These are phyloP conservation scores for Dunckerocampus dactyliophorus DNA, from an alignment of 2,113 vertebrate species.

Conservation along the genomic window DNA sequence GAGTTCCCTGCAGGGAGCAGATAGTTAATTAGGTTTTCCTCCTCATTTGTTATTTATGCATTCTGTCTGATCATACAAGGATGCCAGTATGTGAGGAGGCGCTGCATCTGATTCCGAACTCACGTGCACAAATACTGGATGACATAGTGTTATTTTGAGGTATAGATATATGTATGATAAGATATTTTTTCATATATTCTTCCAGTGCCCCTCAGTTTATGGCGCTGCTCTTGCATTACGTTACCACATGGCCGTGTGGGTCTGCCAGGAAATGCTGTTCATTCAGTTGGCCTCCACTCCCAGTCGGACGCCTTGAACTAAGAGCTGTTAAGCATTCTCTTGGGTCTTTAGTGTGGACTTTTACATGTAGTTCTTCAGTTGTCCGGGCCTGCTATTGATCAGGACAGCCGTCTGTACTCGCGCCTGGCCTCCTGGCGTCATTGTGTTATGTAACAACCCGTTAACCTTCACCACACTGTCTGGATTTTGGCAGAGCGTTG, in stretches of 20 bases:
- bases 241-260: constrained; percentile 7
- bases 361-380: constrained; percentile 19
- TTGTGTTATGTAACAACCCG: background rate
- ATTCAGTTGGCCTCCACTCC: constrained; percentile 27
- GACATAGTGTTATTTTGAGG: background rate
- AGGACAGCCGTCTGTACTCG: constrained; percentile 17
- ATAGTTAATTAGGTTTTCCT: constrained; percentile 50
- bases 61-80: constrained; percentile 54
- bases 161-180: no score
- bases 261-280: constrained; percentile 12
- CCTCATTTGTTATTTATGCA: constrained; percentile 61
- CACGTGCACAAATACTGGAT: constrained; percentile 9
- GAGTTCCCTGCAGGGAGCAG: constrained; percentile 34
- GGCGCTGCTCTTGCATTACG: constrained; percentile 11
- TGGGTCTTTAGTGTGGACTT: constrained; percentile 16
- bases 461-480: background rate
- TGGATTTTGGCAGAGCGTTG: background rate
- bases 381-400: constrained; percentile 25
- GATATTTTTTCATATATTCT: constrained; percentile 1
- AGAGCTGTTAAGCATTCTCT: constrained; percentile 18
- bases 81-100: constrained; percentile 27
- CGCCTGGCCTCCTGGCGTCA: constrained; percentile 7
- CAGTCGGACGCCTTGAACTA: constrained; percentile 18
- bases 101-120: constrained; percentile 21
- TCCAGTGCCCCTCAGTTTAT: constrained; percentile 2